Evolutionary conservation across 2,113 vertebrate species (phyloP).

Genomic region (Macaca nemestrina): DNA sequence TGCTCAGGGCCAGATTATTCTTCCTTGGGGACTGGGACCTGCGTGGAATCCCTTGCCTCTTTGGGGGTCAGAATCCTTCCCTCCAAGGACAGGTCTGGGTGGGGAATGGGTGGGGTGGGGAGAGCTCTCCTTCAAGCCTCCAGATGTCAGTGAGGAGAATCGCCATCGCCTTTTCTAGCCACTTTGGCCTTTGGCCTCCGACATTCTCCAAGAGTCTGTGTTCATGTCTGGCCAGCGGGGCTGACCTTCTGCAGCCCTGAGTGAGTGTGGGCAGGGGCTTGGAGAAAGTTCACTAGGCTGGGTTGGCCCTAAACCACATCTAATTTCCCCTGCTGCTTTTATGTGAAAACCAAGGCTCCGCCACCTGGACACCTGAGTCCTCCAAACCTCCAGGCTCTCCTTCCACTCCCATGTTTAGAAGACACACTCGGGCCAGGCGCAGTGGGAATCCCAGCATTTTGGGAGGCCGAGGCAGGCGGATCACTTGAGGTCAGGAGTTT

Average conservation of each 20-base stretch:
- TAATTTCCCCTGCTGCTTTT: background rate
- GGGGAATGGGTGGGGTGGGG: background rate
- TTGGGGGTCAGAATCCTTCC: background rate
- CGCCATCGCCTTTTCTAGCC: background rate
- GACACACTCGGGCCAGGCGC: no score
- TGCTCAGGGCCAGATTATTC: background rate
- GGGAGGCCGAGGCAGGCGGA: background rate
- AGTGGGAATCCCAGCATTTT: background rate
- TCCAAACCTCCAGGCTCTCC: background rate
- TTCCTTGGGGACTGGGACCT: background rate
- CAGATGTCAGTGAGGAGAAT: background rate
- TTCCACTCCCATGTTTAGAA: background rate
- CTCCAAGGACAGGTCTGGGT: background rate
- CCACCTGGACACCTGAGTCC: background rate
- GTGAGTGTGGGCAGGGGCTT: background rate
- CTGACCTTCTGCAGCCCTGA: background rate
- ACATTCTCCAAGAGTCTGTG: background rate
- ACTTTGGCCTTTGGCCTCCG: background rate
- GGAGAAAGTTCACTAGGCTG: background rate
- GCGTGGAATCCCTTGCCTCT: background rate
- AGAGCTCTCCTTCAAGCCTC: background rate
- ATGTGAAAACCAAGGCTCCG: background rate
- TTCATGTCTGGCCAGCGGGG: background rate
- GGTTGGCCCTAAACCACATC: fast-evolving
- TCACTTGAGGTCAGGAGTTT: background rate